Conservation (phyloP, 1,140 invertebrate species). For the Drosophila serrata region DNA sequence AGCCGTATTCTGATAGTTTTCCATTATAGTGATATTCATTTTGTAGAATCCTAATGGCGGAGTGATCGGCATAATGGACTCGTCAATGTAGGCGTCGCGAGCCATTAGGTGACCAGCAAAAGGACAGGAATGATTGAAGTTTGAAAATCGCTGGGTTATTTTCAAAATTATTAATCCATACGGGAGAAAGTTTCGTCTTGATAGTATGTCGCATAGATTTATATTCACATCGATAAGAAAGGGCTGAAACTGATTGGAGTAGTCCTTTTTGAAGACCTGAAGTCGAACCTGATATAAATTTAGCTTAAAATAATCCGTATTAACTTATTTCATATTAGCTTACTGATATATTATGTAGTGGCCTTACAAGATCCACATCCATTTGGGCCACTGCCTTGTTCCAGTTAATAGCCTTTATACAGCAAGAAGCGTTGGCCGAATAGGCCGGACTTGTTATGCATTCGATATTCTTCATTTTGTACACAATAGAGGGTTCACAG, state of each 20-base stretch:
- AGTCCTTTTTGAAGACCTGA: slow-evolving; percentile 30
- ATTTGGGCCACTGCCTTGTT: slow-evolving; percentile 42
- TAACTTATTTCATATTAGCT: background rate
- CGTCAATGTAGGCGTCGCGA: slow-evolving; percentile 20
- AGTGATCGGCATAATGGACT: slow-evolving; percentile 6
- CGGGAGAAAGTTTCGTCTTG: slow-evolving; percentile 9
- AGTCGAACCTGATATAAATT: slow-evolving; percentile 1
- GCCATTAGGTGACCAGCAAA: slow-evolving; percentile 29
- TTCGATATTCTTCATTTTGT: slow-evolving; percentile 50
- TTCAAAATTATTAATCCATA: slow-evolving; percentile 19
- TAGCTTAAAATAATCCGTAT: background rate
- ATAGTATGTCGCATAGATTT: slow-evolving; percentile 35
- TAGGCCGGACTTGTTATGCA: background rate
- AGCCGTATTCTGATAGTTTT: background rate
- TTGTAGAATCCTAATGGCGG: slow-evolving; percentile 40
- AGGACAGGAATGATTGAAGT: slow-evolving; percentile 54
- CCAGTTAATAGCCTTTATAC: slow-evolving; percentile 46
- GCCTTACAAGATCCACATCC: slow-evolving; percentile 33
- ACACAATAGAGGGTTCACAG: slow-evolving; percentile 23
- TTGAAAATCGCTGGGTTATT: slow-evolving; percentile 6
- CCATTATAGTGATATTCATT: slow-evolving; percentile 6
- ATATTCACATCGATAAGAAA: slow-evolving; percentile 38
- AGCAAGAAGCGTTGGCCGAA: slow-evolving; percentile 19
- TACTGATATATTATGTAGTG: slow-evolving; percentile 42
- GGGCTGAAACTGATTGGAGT: slow-evolving; percentile 53